Conservation (phyloP, 2,888 invertebrate species). For the Sesamia inferens region DNA sequence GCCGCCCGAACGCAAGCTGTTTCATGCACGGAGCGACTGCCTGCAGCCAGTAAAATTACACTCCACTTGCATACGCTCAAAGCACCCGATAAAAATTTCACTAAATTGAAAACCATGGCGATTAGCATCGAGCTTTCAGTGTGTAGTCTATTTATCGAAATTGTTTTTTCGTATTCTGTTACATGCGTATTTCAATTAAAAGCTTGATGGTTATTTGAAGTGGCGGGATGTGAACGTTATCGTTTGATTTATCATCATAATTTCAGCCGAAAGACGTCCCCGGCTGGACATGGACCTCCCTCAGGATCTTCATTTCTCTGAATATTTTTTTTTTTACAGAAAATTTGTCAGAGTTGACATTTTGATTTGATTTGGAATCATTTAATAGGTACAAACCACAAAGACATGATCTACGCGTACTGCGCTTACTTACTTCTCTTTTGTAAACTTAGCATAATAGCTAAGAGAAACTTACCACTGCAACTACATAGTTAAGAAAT, state of each 20-base stretch:
- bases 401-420: background rate
- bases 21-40: slow-evolving; percentile 28
- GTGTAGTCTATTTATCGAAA: slow-evolving; percentile 71
- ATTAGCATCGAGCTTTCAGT: slow-evolving; percentile 69
- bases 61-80: slow-evolving; percentile 54
- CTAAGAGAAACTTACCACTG: too few relatives aligned
- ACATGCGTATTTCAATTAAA: slow-evolving; percentile 70
- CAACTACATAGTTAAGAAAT: background rate
- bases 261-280: too few relatives aligned
- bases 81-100: slow-evolving; percentile 70
- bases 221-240: slow-evolving; percentile 49
- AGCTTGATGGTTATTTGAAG: slow-evolving; percentile 63
- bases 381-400: background rate
- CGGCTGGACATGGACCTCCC: too few relatives aligned
- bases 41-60: slow-evolving; percentile 45
- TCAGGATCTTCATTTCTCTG: too few relatives aligned
- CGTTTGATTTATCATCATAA: too few relatives aligned
- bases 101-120: slow-evolving; percentile 74
- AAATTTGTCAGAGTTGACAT: background rate
- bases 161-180: slow-evolving; percentile 68
- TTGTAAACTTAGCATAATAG: background rate
- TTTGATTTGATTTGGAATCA: background rate
- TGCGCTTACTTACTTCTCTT: background rate
- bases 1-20: slow-evolving; percentile 58
- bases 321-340: background rate